phyloP scores from a whole-genome alignment of 2,797 vertebrate genomes.

The Neoniphon sammara region DNA sequence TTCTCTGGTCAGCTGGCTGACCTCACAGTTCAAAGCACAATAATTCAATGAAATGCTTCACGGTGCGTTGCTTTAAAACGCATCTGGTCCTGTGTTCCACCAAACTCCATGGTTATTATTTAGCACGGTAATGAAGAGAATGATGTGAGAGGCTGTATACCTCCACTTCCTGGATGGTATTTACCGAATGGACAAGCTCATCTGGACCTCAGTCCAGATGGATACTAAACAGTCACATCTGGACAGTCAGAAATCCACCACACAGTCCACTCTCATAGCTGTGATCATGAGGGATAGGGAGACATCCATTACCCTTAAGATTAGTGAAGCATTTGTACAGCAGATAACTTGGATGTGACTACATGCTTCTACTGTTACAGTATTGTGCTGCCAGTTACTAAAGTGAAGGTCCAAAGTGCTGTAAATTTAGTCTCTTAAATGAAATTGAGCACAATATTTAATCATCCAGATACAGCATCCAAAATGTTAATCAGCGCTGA shows the following conservation, averaged over 20 bases:
- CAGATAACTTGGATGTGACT: conserved; percentile 30
- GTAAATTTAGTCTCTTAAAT: conserved; percentile 8
- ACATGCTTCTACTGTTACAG: conserved; percentile 26
- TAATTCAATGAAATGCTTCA: conserved; percentile 46
- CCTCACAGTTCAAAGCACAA: conserved; percentile 44
- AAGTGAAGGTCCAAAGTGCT: conserved; percentile 16
- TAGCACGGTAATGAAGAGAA: conserved; percentile 24
- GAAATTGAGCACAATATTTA: conserved; percentile 12
- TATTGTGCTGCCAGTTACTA: conserved; percentile 6
- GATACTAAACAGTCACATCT: conserved; percentile 56
- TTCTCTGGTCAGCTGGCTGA: conserved; percentile 18
- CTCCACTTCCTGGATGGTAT: conserved; percentile 42
- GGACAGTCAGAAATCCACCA: conserved; percentile 41
- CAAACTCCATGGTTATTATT: conserved; percentile 33
- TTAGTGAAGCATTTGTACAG: conserved; percentile 41
- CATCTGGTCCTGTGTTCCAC: conserved; percentile 41
- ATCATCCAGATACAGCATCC: neutral
- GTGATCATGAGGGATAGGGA: conserved; percentile 33
- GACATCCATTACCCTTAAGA: conserved; percentile 38
- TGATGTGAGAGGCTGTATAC: conserved; percentile 23
- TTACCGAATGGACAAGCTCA: conserved; percentile 38
- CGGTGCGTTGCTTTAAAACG: conserved; percentile 20
- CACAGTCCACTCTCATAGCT: conserved; percentile 35
- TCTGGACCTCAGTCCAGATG: conserved; percentile 44
- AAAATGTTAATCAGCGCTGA: neutral